phyloP scores from a whole-genome alignment of 2,888 invertebrate species.

The Antheraea assamensis region DNA sequence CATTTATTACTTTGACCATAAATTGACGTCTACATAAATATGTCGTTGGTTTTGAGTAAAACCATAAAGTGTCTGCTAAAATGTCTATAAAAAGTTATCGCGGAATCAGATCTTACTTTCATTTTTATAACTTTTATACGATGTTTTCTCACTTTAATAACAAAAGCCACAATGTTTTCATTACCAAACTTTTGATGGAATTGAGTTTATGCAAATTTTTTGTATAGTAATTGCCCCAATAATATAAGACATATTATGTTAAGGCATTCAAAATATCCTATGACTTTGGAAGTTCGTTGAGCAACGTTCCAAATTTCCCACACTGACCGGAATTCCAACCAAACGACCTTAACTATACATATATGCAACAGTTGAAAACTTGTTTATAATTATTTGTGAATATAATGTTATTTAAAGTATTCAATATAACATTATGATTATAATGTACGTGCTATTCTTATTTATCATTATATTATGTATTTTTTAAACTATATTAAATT shows the following conservation, averaged over 20 bases:
- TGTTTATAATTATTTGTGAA: background rate
- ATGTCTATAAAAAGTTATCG: constrained; percentile 9
- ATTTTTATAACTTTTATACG: constrained; percentile 1
- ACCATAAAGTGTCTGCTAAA: constrained; percentile 4
- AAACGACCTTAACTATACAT: constrained; percentile 7
- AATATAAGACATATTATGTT: constrained; percentile 41
- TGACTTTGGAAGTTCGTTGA: constrained; percentile 50
- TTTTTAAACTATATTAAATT: background rate
- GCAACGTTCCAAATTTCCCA: constrained; percentile 39
- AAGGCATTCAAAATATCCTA: constrained; percentile 50
- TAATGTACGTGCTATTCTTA: background rate
- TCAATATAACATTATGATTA: background rate
- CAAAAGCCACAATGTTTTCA: background rate
- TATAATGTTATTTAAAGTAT: background rate
- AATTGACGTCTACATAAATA: background rate
- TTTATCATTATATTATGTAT: too few relatives aligned
- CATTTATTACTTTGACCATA: background rate
- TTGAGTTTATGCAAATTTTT: background rate
- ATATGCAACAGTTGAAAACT: background rate
- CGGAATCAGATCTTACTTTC: constrained; percentile 1
- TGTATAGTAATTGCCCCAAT: background rate
- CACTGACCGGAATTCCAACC: constrained; percentile 37
- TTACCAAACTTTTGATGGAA: constrained; percentile 17
- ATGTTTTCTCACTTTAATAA: background rate
- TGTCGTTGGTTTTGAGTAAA: background rate